These are phyloP conservation scores for Lordiphosa fenestrarum DNA, from an alignment of 2,888 invertebrate genomes.

Conservation along the genomic window DNA sequence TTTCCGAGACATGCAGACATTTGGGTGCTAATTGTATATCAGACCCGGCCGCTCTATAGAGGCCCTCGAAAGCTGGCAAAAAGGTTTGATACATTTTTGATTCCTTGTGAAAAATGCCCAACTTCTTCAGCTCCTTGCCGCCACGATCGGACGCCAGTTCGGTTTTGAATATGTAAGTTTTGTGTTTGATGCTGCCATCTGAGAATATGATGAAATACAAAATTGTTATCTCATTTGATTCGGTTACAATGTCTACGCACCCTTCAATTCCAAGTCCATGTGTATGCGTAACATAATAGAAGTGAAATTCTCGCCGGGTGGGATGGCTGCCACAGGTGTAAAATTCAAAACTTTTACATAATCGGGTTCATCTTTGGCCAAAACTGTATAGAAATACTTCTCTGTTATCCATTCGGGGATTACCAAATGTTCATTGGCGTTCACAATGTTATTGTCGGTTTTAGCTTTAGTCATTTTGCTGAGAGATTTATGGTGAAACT, in stretches of 20 bases:
- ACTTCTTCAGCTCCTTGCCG: conserved; percentile 40
- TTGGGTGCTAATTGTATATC: conserved; percentile 69
- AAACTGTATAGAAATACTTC: conserved; percentile 54
- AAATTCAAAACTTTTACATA: conserved; percentile 52
- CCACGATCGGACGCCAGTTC: conserved; percentile 59
- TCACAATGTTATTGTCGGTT: conserved; percentile 28
- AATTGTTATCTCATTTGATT: not conserved
- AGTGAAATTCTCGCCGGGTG: conserved; percentile 75
- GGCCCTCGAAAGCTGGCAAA: conserved; percentile 70
- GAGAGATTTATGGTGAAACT: not conserved
- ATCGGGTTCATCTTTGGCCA: conserved; percentile 60
- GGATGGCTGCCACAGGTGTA: conserved; percentile 66
- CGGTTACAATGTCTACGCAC: conserved; percentile 33
- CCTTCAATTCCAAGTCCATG: conserved; percentile 65
- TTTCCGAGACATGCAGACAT: conserved; percentile 54
- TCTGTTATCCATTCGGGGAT: conserved; percentile 69
- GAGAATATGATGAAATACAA: not conserved
- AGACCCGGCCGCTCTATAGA: conserved; percentile 64
- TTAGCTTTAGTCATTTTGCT: no score
- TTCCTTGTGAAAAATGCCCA: conserved; percentile 74
- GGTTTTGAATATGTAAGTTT: conserved; percentile 71
- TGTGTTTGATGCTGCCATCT: conserved; percentile 57
- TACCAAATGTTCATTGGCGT: conserved; percentile 58
- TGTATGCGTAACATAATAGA: conserved; percentile 70
- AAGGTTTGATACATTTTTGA: conserved; percentile 67